Evolutionary conservation across 2,888 invertebrate species (phyloP).

Genomic region (Rotaria sp.): DNA sequence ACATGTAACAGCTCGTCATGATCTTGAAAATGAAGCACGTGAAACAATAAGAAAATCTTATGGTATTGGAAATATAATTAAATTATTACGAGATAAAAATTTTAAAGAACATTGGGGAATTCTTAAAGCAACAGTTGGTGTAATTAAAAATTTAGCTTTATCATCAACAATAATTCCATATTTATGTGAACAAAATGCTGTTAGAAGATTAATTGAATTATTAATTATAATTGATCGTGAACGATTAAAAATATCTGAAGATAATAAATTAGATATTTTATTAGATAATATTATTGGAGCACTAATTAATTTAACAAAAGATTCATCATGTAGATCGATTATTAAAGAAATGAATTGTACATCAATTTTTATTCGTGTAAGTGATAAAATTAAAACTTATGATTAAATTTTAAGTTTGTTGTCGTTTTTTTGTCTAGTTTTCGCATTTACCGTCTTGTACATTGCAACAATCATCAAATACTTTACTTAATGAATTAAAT

Average conservation of each 20-base stretch:
- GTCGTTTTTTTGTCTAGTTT: not conserved
- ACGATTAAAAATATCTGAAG: not conserved
- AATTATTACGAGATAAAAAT: slow-evolving; percentile 12
- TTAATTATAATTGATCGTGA: not conserved
- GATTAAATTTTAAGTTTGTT: not conserved
- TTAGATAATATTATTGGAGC: not conserved
- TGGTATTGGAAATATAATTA: not conserved
- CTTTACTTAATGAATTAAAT: not conserved
- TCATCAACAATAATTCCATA: not conserved
- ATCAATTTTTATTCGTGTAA: slow-evolving; percentile 4
- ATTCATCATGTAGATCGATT: not conserved
- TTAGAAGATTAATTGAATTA: not conserved
- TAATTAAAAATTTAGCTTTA: slow-evolving; percentile 3
- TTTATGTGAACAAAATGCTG: not conserved
- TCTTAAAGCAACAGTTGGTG: not conserved
- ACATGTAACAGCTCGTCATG: slow-evolving; percentile 13
- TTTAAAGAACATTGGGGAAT: not conserved
- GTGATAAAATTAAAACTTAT: not conserved
- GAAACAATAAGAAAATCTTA: not conserved
- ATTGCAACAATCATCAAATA: not conserved
- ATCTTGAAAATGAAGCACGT: not conserved
- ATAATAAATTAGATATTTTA: slow-evolving; percentile 10
- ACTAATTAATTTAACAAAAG: slow-evolving; percentile 5
- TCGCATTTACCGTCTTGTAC: not conserved
- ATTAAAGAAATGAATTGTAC: slow-evolving; percentile 10